Base-by-base conservation (phyloP, 2,113 vertebrate species). In the Apteryx owenii region DNA sequence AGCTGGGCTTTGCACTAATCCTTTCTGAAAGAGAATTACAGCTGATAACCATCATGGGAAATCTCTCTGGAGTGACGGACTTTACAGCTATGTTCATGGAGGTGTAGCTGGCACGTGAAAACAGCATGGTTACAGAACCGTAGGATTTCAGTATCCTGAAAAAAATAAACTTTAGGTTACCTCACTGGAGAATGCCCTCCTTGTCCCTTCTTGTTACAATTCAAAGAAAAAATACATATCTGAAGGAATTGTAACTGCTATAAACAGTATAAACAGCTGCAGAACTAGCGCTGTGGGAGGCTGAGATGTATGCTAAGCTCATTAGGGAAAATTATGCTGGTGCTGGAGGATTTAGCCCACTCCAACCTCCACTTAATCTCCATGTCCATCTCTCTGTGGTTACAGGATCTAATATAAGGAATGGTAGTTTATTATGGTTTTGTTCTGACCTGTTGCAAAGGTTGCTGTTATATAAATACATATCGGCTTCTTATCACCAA, bases 391-490 rank as follows among this genome's bases (percentile, higher is more conserved):
- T 48, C 80, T 17, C 64, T 8, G 40, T 9, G 13, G 3, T 22
- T 60, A 31, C 26, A 70, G 69, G 42, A 31, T 29, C 40, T 19
- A 31, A 50, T 7, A 13, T 5, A 68, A 84, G 61, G 70, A 89
- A 93, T 28, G 48, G 51, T 22, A 86, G 29, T 72, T 87, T 50
- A 54, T 64, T 75, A 40, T 89, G 7, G 61, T 97, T 96, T 96
- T 94, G 44, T 4, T 87, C 75, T 14, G 31, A 90, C 61, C 69
- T 68, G 90, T 94, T 40, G 33, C 84, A 96, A 97, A 97, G 85
- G 71, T 97, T 92, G 92, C 19, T 50, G 50, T 97, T 96, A 93
- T 58, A 29, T 75, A 97, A 97, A 88, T 88, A 90, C 76, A 28
- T 76, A 36, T 20, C 31, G 79, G 90, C 75, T 82, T 73, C 91